These are phyloP conservation scores for Chloebia gouldiae DNA, from an alignment of 2,113 vertebrate species.

Conservation along the genomic window DNA sequence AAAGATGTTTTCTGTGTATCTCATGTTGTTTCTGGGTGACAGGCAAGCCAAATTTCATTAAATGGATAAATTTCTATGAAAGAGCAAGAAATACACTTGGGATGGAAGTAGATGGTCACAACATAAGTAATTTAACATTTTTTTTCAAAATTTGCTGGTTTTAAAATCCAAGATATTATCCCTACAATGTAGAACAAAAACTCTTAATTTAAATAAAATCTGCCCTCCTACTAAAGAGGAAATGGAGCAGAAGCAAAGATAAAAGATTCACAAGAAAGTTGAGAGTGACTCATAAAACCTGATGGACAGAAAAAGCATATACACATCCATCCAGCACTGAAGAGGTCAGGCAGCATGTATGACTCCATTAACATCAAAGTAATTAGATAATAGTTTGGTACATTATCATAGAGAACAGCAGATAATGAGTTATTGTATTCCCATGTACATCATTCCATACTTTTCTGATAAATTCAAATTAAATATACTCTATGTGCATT, in stretches of 20 bases:
- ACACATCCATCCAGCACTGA: not conserved
- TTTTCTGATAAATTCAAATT: conserved; percentile 54
- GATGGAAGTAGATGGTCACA: not conserved
- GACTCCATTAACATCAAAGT: conserved; percentile 60
- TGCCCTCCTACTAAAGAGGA: not conserved
- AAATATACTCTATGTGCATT: conserved; percentile 22
- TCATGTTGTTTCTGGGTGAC: not conserved
- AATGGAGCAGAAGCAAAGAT: conserved; percentile 19
- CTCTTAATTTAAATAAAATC: conserved; percentile 13
- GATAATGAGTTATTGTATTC: conserved; percentile 40
- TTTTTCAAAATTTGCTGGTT: not conserved
- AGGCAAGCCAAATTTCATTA: not conserved
- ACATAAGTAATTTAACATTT: not conserved
- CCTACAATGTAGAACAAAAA: not conserved
- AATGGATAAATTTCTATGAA: not conserved
- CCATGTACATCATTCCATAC: not conserved
- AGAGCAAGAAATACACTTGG: not conserved
- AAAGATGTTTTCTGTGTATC: not conserved
- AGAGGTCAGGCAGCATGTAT: conserved; percentile 33
- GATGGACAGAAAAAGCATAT: not conserved
- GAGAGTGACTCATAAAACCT: conserved; percentile 11
- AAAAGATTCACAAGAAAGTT: not conserved
- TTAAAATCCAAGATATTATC: not conserved
- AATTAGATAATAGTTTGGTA: conserved; percentile 59
- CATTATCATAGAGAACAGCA: conserved; percentile 23